Conservation (phyloP, 2,888 invertebrate genomes). For the Metopia argyrocephala region DNA sequence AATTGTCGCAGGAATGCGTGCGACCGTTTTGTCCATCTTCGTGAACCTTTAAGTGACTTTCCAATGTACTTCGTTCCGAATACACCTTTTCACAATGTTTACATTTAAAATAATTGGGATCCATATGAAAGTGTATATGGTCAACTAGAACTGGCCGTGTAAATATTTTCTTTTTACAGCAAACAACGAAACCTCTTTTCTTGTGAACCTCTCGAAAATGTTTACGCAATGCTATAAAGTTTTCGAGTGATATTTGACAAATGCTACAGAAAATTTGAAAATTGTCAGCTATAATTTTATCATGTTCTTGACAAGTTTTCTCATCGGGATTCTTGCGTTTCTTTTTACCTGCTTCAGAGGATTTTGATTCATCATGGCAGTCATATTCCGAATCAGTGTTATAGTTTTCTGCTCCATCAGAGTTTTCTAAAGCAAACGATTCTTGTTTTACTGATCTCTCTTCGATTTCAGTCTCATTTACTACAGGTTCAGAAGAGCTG, state of each 20-base stretch:
- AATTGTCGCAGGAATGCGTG: slow-evolving; percentile 71
- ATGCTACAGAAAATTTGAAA: slow-evolving; percentile 72
- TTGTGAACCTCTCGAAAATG: slow-evolving; percentile 72
- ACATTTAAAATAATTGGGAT: slow-evolving; percentile 74
- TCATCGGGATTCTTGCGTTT: slow-evolving; percentile 51
- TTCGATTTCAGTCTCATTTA: background rate
- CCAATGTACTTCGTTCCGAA: slow-evolving; percentile 70
- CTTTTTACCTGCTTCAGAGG: background rate
- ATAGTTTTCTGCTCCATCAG: background rate
- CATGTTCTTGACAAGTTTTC: slow-evolving; percentile 68
- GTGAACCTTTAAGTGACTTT: slow-evolving; percentile 71
- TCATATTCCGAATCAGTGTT: slow-evolving; percentile 32
- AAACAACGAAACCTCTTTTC: slow-evolving; percentile 70
- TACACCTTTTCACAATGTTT: slow-evolving; percentile 69
- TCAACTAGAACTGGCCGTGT: slow-evolving; percentile 71
- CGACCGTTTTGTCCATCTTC: slow-evolving; percentile 67
- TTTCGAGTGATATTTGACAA: slow-evolving; percentile 70
- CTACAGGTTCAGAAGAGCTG: too few relatives aligned
- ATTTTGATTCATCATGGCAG: background rate
- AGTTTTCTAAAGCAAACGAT: background rate
- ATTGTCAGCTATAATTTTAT: slow-evolving; percentile 71
- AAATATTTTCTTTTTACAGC: slow-evolving; percentile 72
- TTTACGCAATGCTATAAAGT: slow-evolving; percentile 71
- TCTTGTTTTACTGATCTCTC: background rate
- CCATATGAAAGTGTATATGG: slow-evolving; percentile 72